Base-by-base conservation (phyloP, 2,113 vertebrate genomes). In the Fulica atra region DNA sequence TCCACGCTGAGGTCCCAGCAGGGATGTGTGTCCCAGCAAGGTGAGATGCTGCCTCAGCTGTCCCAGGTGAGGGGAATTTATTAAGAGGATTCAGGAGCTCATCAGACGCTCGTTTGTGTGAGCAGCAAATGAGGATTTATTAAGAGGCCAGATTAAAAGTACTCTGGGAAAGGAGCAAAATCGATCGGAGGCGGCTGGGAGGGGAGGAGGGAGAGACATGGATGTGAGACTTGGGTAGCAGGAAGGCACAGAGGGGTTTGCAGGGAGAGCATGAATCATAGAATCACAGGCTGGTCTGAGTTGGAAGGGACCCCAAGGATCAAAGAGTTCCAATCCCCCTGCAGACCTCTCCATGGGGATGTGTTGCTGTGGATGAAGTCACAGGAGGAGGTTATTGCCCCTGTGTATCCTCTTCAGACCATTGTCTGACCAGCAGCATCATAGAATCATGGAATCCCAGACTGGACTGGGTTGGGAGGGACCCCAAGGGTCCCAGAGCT, bases 1-100 rank as follows among this genome's bases (percentile, higher is more conserved):
- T 23, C 35, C 7, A 0, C 3, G 33, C 60, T 18, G 65, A 26
- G 46, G 8, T 3, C 5, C 23, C 1, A 15, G 17, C 28, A 4
- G 64, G 24, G 29, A n/a, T 1, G 7, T 3, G 2, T 13, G 40
- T 35, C 21, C 40, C 8, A 2, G 33, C 24, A 3, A n/a, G 48
- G 79, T 25, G 74, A 24, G 60, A 25, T 7, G 7, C 38, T 50
- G 40, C 50, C 76, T 51, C 1, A 2, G 76, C 44, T 10, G 7
- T 48, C 81, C 24, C 1, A 7, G 66, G 19, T 1, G 9, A 59
- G 42, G 63, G 44, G 61, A n/a, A 85, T 81, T 69, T 36, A 46
- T 74, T 44, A 17, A 65, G 54, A n/a, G 56, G 51, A 54, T 91
- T 74, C 59, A 13, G 81, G 56, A 74, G 89, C 65, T 92, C 65